Base-by-base conservation (phyloP, 2,888 invertebrate genomes). In the Plagiodera versicolora region DNA sequence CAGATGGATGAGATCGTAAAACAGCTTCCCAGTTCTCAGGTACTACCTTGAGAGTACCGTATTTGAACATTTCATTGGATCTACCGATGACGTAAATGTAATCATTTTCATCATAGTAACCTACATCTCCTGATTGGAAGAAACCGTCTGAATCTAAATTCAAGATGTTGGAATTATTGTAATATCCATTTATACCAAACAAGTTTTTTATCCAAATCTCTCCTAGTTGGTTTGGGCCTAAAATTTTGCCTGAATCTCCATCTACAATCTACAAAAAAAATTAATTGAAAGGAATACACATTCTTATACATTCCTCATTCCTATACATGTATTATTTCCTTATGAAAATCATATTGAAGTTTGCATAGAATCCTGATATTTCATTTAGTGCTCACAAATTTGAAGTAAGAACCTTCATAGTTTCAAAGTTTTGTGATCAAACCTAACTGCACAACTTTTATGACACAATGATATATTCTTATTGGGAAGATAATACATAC, bases 121-220 rank as follows among this genome's bases (percentile, higher is more conserved):
- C 75, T 4, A 73, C 54, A 61, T 77, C 76, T 5, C 75, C 75
- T 1, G 71, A 69, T 64, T 68, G 71, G 16, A 75, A 47, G 54
- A 67, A 76, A n/a, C 73, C 74, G 1, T 74, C 74, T 28, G 66
- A 56, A 56, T 76, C 75, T 32, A 49, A 64, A n/a, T 24, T 60
- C 35, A 35, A 58, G 53, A 8, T 18, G n/a, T 44, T 67, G 66
- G 67, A 80, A 80, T 67, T 17, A 11, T 46, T 45, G 14, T 18
- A 30, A 17, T 84, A 85, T 1, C 79, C 82, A 77, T 80, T 70
- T 62, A 78, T 73, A 20, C 66, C 46, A 20, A 65, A 60, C 11
- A 64, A 60, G 1, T 73, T 81, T 73, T 80, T 82, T 1, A 83
- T 30, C 78, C 82, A 81, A 19, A 85, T 71, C 67, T 85, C 85